A percentile compares a stretch with the other conserved stretches of the same genome.
These are phyloP conservation scores for Lithosia quadra DNA, from an alignment of 2,888 invertebrate genomes.

Conservation along the genomic window DNA sequence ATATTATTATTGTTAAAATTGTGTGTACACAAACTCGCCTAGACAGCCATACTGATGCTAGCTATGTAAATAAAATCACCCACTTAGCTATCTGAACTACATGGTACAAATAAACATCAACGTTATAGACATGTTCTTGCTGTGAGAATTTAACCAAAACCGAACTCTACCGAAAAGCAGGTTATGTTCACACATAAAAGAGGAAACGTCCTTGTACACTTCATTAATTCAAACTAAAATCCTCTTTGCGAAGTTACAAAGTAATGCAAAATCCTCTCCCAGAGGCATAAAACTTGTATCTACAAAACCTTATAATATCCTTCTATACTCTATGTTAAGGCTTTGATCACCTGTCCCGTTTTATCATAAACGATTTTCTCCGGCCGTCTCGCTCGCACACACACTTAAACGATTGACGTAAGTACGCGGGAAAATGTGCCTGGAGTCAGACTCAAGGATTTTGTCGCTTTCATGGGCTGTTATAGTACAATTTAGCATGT, in stretches of 20 bases:
- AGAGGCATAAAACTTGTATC: conserved; percentile 32
- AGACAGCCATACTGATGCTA: too few species aligned
- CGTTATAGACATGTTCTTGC: neutral
- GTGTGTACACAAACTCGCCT: neutral
- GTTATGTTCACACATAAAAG: neutral
- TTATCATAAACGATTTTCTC: conserved; percentile 49
- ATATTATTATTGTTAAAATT: too few species aligned
- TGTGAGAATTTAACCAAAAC: neutral
- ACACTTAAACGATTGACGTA: conserved; percentile 67
- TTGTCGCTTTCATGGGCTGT: conserved; percentile 49
- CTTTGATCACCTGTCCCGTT: conserved; percentile 61
- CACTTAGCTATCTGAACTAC: too few species aligned
- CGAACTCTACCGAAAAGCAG: neutral
- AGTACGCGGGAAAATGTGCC: conserved; percentile 67
- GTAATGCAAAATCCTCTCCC: conserved; percentile 22
- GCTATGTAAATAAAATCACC: too few species aligned
- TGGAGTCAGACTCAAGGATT: conserved; percentile 62
- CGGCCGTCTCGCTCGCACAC: conserved; percentile 54
- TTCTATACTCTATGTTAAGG: conserved; percentile 64
- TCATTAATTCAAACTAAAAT: neutral
- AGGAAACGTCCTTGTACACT: neutral
- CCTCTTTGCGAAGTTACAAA: neutral
- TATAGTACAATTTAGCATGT: conserved; percentile 36
- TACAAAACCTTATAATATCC: conserved; percentile 15
- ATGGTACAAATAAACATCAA: neutral